Base-by-base conservation (phyloP, 2,797 vertebrate species). In the Hypotaenidia okinawae region DNA sequence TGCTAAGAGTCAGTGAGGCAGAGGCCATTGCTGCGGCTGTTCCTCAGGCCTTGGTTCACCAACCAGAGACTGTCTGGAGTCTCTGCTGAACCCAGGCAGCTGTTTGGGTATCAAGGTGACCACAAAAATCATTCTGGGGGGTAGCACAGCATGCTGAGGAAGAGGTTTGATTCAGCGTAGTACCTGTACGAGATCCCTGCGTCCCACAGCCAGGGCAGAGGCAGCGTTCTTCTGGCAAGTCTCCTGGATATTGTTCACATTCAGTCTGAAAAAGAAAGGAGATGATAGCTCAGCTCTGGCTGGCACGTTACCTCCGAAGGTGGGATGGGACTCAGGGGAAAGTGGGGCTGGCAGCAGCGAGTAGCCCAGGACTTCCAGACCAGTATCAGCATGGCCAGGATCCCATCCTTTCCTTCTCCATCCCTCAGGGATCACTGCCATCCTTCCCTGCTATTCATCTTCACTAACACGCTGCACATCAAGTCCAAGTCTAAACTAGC, bases 141-240 rank as follows among this genome's bases (percentile, higher is more conserved):
- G 25, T 24, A 69, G 88, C 72, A 30, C 10, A 47, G 74, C 22
- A n/a, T 0, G 30, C 57, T 75, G n/a, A 45, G 49, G 55, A 81
- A 86, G 32, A 66, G 37, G 6, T 28, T 12, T 33, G 73, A 18
- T 25, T 43, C n/a, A 25, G 9, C 1, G 0, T 13, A 16, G 11
- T 89, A 99, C 99, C 99, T 99, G 99, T 3, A 99, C 98, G 8
- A 99, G 98, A 84, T 99, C 99, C 94, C 98, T 97, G 87, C 99
- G 99, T 47, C 99, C 99, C 12, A 99, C 98, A 0, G 98, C 93
- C 68, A 99, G 97, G 11, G 99, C 99, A 0, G 98, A 98, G 4
- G 99, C 97, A 0, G 99, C 98, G 1, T 99, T 99, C 98, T 99
- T 99, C 98, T 99, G 99, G 97, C 99, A 99, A 0, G 99, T 99